phyloP scores from a whole-genome alignment of 1,140 invertebrate genomes.

The Bicyclus anynana region DNA sequence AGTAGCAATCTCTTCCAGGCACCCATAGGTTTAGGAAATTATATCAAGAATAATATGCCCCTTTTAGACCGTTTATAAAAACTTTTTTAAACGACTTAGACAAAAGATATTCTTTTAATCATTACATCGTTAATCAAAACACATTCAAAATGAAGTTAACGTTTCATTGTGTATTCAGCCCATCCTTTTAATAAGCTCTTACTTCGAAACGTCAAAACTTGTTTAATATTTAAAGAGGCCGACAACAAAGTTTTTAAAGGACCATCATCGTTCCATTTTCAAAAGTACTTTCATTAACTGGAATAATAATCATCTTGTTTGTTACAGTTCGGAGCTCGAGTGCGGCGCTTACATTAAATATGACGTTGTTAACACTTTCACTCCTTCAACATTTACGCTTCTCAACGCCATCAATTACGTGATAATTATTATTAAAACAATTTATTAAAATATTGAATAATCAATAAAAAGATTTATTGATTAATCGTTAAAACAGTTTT shows the following conservation, averaged over 20 bases:
- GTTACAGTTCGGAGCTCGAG: slow-evolving; percentile 65
- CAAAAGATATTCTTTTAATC: no score
- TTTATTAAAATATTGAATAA: not conserved
- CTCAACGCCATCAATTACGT: slow-evolving; percentile 61
- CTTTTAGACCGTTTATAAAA: no score
- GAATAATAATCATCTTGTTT: slow-evolving; percentile 54
- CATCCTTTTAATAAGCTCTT: slow-evolving; percentile 7
- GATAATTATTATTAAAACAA: slow-evolving; percentile 47
- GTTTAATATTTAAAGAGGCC: slow-evolving; percentile 8
- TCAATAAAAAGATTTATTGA: no score
- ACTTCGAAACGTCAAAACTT: slow-evolving; percentile 19
- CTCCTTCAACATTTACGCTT: slow-evolving; percentile 49
- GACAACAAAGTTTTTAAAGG: slow-evolving; percentile 23
- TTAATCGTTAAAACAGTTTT: no score
- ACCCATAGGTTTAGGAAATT: no score
- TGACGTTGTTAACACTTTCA: slow-evolving; percentile 66
- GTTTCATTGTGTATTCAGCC: not conserved
- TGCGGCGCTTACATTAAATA: slow-evolving; percentile 49
- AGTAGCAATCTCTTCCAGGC: no score
- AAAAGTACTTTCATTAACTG: slow-evolving; percentile 39
- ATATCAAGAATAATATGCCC: no score
- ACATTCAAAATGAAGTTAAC: not conserved
- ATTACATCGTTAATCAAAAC: no score
- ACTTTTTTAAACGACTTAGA: no score
- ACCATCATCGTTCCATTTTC: slow-evolving; percentile 27